Base-by-base conservation (phyloP, 2,113 vertebrate species). In the Grus americana region DNA sequence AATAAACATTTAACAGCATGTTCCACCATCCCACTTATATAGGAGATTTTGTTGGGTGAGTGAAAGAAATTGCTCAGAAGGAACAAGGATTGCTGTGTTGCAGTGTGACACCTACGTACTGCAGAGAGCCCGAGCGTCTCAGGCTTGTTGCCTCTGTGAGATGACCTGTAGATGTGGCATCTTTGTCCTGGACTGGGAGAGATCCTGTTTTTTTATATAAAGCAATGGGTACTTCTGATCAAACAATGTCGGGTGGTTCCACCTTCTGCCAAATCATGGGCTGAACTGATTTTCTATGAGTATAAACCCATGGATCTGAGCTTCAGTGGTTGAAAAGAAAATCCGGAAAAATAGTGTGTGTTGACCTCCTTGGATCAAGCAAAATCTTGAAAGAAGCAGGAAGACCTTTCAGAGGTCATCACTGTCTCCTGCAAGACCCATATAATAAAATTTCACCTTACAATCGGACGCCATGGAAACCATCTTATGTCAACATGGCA, bases 1-100 rank as follows among this genome's bases (percentile, higher is more conserved):
- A 86, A 94, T 92, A 92, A 95, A 94, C 71, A 83, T 89, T 89
- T 86, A 89, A 93, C 76, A 76, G 79, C 68, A 6, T 79, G 71
- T 74, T 83, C 72, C 87, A 68, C 68, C 79, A 74, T 70, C 61
- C 50, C 66, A 86, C 86, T 82, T 70, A 40, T 34, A 86, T 59
- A 79, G 49, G 61, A 73, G 81, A 81, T 89, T 68, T 68, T 72
- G 75, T 52, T 86, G 71, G 80, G 49, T 32, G n/a, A 82, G 61
- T 73, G 88, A 86, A 93, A 93, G 66, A 52, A 90, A 54, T 54
- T 34, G 61, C 86, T 87, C 44, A n/a, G 44, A 38, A 83, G 65
- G 76, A 93, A 91, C 91, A 95, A 93, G 50, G 94, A 14, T 70
- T 8, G 11, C 83, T 93, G 83, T 93, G 68, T 93, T 90, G 66